A percentile compares a stretch with the other conserved stretches of the same genome.
Conservation (phyloP, 2,888 invertebrate species). For the Cynaeus angustus region DNA sequence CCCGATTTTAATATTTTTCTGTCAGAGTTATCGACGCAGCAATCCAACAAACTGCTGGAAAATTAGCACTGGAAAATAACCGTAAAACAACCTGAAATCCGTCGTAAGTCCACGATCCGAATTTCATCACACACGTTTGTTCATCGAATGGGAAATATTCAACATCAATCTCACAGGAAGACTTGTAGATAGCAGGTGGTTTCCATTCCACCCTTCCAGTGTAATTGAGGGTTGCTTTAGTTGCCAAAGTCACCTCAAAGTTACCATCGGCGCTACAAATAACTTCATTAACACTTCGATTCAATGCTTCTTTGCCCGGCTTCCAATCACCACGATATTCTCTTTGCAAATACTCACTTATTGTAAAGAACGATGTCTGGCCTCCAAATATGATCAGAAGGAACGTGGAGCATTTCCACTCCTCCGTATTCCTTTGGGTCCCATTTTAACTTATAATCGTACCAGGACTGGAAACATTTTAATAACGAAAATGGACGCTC, state of each 20-base stretch:
- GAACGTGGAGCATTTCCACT: conserved; percentile 88
- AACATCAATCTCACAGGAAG: conserved; percentile 90
- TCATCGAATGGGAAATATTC: conserved; percentile 91
- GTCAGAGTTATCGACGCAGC: neutral
- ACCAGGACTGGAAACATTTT: conserved; percentile 80
- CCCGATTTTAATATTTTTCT: neutral
- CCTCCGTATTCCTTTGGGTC: conserved; percentile 90
- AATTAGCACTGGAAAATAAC: too few species aligned
- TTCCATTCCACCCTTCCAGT: conserved; percentile 92
- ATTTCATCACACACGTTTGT: conserved; percentile 91
- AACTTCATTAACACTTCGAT: conserved; percentile 28
- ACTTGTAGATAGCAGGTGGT: conserved; percentile 94
- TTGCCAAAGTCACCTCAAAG: conserved; percentile 88
- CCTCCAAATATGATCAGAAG: conserved; percentile 89
- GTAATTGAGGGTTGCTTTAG: conserved; percentile 86
- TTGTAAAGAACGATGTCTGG: conserved; percentile 89
- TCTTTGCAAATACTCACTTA: conserved; percentile 74
- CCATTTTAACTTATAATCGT: conserved; percentile 90
- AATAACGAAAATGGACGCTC: conserved; percentile 4
- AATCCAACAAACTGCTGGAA: too few species aligned
- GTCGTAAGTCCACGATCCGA: conserved; percentile 90
- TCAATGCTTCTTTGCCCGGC: neutral
- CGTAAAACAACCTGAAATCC: conserved; percentile 80
- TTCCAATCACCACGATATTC: neutral
- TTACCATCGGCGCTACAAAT: conserved; percentile 85